phyloP scores from a whole-genome alignment of 2,888 invertebrate species.

The Hypena proboscidalis region DNA sequence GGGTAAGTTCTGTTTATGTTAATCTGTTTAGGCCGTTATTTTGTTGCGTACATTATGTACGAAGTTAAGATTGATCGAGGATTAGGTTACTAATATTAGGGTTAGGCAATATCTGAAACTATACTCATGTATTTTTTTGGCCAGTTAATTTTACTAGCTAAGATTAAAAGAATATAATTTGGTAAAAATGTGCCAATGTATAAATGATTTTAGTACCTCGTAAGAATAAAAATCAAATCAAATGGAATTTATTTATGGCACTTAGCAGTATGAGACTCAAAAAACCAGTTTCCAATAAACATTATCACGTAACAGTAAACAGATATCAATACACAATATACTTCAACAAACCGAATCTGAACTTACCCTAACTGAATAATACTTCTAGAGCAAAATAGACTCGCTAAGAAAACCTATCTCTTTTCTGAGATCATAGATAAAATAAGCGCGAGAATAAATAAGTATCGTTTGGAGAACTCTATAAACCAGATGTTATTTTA shows the following conservation, averaged over 20 bases:
- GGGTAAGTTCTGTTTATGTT: slow-evolving; percentile 21
- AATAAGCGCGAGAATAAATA: slow-evolving; percentile 33
- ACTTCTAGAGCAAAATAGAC: slow-evolving; percentile 1
- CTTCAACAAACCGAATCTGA: not conserved
- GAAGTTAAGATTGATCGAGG: slow-evolving; percentile 23
- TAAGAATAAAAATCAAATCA: no score
- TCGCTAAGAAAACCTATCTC: slow-evolving; percentile 3
- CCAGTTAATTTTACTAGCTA: no score
- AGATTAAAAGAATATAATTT: no score
- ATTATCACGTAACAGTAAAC: not conserved
- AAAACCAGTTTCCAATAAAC: not conserved
- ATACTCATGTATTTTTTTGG: not conserved
- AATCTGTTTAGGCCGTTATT: slow-evolving; percentile 18
- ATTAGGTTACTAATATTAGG: slow-evolving; percentile 14
- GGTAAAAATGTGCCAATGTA: no score
- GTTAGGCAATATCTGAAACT: no score
- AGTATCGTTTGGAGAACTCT: slow-evolving; percentile 34
- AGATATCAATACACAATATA: not conserved
- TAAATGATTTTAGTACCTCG: no score
- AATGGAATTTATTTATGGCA: no score
- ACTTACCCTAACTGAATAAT: not conserved
- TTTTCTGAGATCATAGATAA: slow-evolving; percentile 29
- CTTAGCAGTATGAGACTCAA: no score
- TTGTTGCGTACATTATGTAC: slow-evolving; percentile 4
- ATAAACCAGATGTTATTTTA: slow-evolving; percentile 44